These are phyloP conservation scores for Eilema sororculum DNA, from an alignment of 2,888 invertebrate genomes.

Conservation along the genomic window DNA sequence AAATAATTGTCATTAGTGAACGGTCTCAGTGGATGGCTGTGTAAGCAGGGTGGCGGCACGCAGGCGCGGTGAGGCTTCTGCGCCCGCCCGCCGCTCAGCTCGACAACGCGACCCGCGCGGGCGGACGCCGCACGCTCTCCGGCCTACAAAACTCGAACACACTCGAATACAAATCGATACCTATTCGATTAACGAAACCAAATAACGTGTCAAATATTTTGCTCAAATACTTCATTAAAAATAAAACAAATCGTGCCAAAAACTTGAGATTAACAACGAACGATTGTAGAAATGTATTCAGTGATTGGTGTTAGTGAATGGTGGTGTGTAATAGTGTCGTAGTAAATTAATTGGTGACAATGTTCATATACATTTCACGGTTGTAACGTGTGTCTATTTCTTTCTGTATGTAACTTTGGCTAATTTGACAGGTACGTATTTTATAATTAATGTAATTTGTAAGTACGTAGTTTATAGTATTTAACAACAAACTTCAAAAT, in stretches of 20 bases:
- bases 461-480: not conserved
- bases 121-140: constrained; percentile 66
- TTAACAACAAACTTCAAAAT: not conserved
- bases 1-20: constrained; percentile 41
- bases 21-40: constrained; percentile 60
- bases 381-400: constrained; percentile 37
- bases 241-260: constrained; percentile 26
- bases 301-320: constrained; percentile 69
- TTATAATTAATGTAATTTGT: not conserved
- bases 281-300: constrained; percentile 41
- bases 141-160: constrained; percentile 52
- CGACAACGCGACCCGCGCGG: constrained; percentile 69
- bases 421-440: constrained; percentile 54
- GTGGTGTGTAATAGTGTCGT: constrained; percentile 52
- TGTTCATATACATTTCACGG: constrained; percentile 48
- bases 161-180: constrained; percentile 76
- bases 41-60: constrained; percentile 68
- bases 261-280: constrained; percentile 48
- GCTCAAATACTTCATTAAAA: constrained; percentile 51
- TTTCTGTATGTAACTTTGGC: constrained; percentile 35
- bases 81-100: constrained; percentile 72
- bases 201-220: constrained; percentile 57
- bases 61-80: constrained; percentile 74
- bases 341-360: constrained; percentile 54
- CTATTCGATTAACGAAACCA: constrained; percentile 65